These are phyloP conservation scores for Biston betularia DNA, from an alignment of 2,888 invertebrate genomes.

Conservation along the genomic window DNA sequence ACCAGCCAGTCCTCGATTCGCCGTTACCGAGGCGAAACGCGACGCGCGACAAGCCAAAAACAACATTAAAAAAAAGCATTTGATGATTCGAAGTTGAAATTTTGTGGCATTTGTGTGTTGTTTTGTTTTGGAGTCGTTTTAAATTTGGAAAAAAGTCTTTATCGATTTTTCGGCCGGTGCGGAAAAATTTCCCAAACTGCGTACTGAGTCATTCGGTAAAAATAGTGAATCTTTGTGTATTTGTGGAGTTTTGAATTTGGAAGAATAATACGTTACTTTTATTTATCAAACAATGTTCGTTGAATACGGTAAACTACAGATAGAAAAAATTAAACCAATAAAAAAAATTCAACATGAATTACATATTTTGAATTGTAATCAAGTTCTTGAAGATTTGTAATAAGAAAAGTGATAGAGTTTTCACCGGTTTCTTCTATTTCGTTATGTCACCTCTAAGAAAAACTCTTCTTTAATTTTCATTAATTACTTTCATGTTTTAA, in stretches of 20 bases:
- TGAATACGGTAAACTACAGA: too few species aligned
- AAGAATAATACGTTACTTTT: conserved; percentile 22
- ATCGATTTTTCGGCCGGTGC: conserved; percentile 16
- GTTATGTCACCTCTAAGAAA: too few species aligned
- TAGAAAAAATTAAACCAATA: too few species aligned
- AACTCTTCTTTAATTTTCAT: too few species aligned
- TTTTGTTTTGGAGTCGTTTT: conserved; percentile 2
- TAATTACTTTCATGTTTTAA: too few species aligned
- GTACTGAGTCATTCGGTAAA: conserved; percentile 6
- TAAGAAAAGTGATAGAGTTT: too few species aligned
- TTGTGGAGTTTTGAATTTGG: conserved; percentile 11
- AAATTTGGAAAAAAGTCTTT: conserved; percentile 20
- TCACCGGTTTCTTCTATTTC: too few species aligned
- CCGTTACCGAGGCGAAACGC: conserved; percentile 54
- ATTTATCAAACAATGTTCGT: not conserved
- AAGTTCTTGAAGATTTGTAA: too few species aligned
- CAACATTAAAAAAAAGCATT: conserved; percentile 30
- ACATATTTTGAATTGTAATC: too few species aligned
- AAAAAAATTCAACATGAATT: too few species aligned
- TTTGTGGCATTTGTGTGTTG: not conserved
- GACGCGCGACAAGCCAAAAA: conserved; percentile 44
- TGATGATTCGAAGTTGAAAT: not conserved
- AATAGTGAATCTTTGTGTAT: conserved; percentile 37
- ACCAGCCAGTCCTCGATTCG: conserved; percentile 57
- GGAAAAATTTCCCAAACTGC: not conserved